Percentiles rank a stretch among this genome's conserved stretches.
These are phyloP conservation scores for Eilema caniola DNA, from an alignment of 2,888 invertebrate species.

Conservation along the genomic window DNA sequence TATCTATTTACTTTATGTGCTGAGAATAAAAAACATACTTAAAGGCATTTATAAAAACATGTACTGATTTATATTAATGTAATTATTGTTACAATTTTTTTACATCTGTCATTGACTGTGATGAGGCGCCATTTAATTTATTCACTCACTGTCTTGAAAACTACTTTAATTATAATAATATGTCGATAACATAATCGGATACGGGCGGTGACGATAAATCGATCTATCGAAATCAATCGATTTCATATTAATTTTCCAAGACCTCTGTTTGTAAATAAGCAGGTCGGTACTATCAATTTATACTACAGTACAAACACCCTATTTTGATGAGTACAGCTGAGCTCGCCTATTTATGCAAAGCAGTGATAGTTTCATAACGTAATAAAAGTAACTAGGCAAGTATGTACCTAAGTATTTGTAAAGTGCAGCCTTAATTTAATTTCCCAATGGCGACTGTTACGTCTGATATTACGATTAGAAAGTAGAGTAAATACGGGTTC, in stretches of 20 bases:
- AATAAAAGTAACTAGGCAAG: background rate
- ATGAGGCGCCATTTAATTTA: background rate
- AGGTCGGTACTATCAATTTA: no score
- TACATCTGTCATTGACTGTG: background rate
- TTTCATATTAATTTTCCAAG: background rate
- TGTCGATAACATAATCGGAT: background rate
- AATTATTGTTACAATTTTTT: no score
- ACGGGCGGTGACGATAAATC: background rate
- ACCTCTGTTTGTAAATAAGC: background rate
- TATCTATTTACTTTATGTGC: no score
- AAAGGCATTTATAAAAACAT: no score
- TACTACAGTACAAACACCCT: no score
- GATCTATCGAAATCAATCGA: background rate
- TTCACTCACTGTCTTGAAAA: background rate
- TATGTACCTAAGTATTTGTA: background rate
- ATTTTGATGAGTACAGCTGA: no score
- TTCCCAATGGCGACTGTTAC: constrained; percentile 41
- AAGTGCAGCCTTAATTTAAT: constrained; percentile 21
- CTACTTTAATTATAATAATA: background rate
- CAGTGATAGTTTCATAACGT: background rate
- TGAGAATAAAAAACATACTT: no score
- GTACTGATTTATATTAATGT: no score
- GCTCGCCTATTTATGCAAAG: background rate
- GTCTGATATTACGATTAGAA: constrained; percentile 63
- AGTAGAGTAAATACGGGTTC: constrained; percentile 67